Percentiles rank a stretch among this genome's conserved stretches.
Conservation (phyloP, 1,140 invertebrate species). For the Neodiprion virginianus region DNA sequence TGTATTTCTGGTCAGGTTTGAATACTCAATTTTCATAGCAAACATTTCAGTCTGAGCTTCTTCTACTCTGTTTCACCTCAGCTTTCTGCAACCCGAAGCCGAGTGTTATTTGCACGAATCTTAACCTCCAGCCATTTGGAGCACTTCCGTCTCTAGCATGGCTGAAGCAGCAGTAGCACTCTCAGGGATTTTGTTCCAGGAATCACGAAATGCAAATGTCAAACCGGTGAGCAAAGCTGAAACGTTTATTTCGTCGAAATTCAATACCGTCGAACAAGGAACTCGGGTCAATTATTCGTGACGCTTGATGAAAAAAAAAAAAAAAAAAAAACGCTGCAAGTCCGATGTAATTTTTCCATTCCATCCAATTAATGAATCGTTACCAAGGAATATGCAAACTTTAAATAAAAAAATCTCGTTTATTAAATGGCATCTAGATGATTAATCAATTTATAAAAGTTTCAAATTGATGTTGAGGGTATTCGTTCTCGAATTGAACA, state of each 20-base stretch:
- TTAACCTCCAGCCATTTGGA: conserved; percentile 11
- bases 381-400: no score
- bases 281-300: no score
- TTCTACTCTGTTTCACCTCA: background rate
- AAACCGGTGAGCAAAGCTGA: background rate
- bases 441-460: no score
- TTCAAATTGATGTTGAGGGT: no score
- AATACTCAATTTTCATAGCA: conserved; percentile 37
- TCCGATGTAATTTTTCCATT: no score
- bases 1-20: conserved; percentile 11
- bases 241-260: background rate
- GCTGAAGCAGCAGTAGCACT: background rate
- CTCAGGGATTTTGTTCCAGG: background rate
- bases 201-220: conserved; percentile 1
- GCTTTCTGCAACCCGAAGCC: conserved; percentile 14
- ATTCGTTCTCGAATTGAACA: no score
- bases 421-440: no score
- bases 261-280: no score
- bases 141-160: background rate
- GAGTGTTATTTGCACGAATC: conserved; percentile 35
- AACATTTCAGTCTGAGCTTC: conserved; percentile 29
- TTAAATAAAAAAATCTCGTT: no score
- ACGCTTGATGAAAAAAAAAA: no score
- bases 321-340: no score
- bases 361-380: no score